These are phyloP conservation scores for Aphelinus certus DNA, from an alignment of 1,140 invertebrate species.

Conservation along the genomic window DNA sequence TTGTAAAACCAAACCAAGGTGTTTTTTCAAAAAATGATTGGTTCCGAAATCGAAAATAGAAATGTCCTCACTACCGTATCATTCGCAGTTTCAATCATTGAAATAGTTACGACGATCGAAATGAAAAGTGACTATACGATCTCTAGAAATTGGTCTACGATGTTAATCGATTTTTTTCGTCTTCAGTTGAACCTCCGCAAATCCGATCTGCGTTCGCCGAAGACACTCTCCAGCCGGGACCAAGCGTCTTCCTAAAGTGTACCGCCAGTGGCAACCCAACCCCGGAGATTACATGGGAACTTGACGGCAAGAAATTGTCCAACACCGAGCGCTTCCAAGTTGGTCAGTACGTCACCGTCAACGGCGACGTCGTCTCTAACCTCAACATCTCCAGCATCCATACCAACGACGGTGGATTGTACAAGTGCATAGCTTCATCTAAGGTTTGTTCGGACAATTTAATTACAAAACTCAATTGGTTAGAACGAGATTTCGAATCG, in stretches of 20 bases:
- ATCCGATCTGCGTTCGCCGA: slow-evolving; percentile 87
- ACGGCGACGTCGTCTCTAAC: slow-evolving; percentile 93
- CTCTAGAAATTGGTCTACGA: background rate
- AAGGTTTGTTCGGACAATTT: slow-evolving; percentile 68
- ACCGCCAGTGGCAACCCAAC: slow-evolving; percentile 89
- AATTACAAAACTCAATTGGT: too few relatives aligned
- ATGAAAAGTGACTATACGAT: background rate
- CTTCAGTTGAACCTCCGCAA: slow-evolving; percentile 84
- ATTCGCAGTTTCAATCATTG: background rate
- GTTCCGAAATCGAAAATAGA: too few relatives aligned
- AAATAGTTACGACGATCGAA: background rate
- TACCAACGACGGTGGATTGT: slow-evolving; percentile 92
- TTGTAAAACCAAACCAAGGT: background rate
- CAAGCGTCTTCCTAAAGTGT: slow-evolving; percentile 84
- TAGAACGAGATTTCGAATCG: too few relatives aligned
- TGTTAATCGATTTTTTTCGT: slow-evolving; percentile 35
- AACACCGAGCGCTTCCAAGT: slow-evolving; percentile 84
- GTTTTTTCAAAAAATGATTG: too few relatives aligned
- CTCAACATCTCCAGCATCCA: slow-evolving; percentile 92
- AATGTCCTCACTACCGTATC: too few relatives aligned
- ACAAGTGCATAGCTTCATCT: slow-evolving; percentile 90
- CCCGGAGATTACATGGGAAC: slow-evolving; percentile 93
- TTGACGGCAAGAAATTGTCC: slow-evolving; percentile 86
- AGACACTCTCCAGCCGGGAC: slow-evolving; percentile 87
- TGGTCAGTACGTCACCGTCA: slow-evolving; percentile 86